Conservation (phyloP, 1,140 invertebrate species). For the Cylas formicarius region DNA sequence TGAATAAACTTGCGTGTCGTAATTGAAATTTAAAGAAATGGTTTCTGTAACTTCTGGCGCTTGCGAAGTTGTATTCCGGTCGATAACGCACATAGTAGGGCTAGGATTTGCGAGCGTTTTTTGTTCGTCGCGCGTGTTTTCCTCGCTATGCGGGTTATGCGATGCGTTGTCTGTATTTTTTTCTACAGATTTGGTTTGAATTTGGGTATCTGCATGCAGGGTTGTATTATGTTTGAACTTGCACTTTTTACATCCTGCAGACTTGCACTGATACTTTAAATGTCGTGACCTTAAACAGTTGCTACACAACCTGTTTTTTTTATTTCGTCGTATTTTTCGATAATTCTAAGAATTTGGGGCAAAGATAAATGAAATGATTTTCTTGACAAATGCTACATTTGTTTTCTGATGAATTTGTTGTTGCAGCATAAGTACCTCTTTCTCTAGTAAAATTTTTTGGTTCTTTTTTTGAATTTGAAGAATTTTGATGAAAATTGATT, state of each 20-base stretch:
- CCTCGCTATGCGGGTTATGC: no score
- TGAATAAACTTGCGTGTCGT: no score
- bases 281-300: constrained; percentile 13
- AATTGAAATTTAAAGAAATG: no score
- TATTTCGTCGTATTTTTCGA: constrained; percentile 2
- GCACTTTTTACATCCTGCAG: no score
- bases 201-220: constrained; percentile 10
- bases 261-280: no score
- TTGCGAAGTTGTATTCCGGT: no score
- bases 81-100: background rate
- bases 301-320: constrained; percentile 1
- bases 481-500: background rate
- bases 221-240: no score
- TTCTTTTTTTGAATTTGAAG: background rate
- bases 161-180: background rate
- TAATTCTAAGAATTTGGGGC: constrained; percentile 5
- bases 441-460: no score
- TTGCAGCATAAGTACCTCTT: background rate
- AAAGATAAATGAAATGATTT: constrained; percentile 4
- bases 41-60: no score
- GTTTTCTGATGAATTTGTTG: background rate
- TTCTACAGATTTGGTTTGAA: background rate
- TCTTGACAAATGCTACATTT: constrained; percentile 2
- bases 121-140: no score
- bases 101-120: background rate